Conservation (phyloP, 37 sponge, comb jelly and placozoan species). For the Cladorhizidae sp. region DNA sequence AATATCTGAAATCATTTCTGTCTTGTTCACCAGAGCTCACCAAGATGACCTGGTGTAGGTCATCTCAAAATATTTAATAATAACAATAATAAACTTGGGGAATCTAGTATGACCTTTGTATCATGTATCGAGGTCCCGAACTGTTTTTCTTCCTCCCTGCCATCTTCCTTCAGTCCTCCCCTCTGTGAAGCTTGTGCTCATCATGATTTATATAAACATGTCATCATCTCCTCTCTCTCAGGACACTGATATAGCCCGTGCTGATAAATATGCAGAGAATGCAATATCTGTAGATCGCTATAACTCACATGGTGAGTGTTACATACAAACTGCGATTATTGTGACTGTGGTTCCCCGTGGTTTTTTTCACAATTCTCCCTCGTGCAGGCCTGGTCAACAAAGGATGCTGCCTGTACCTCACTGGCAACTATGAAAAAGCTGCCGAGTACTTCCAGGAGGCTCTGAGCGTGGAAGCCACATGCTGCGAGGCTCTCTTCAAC, state of each 20-base stretch:
- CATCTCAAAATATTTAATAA: too few relatives aligned
- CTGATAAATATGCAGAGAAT: constrained; percentile 90
- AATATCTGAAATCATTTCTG: too few relatives aligned
- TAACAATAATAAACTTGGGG: too few relatives aligned
- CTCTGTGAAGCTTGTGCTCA: too few relatives aligned
- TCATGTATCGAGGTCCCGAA: too few relatives aligned
- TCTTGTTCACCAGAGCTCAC: too few relatives aligned
- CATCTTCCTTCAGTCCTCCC: too few relatives aligned
- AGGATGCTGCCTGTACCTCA: constrained; percentile 80
- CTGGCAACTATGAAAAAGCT: constrained; percentile 75
- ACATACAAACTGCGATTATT: neutral
- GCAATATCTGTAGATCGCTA: constrained; percentile 88
- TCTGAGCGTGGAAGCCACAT: constrained; percentile 86
- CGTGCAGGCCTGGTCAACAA: constrained; percentile 89
- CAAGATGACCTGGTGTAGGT: too few relatives aligned
- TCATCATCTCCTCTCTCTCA: constrained; percentile 3
- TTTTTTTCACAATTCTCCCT: neutral
- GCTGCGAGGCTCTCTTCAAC: constrained; percentile 90
- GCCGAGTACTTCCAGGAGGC: constrained; percentile 91
- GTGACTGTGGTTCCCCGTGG: neutral
- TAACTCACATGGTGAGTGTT: constrained; percentile 76
- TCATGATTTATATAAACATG: neutral
- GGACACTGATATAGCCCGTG: constrained; percentile 79
- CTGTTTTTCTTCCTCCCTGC: too few relatives aligned
- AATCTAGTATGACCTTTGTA: too few relatives aligned